Evolutionary conservation across 2,797 vertebrate genomes (phyloP), one percentile per base, ranked within the genome.

Genomic region (Xiphophorus birchmanni): DNA sequence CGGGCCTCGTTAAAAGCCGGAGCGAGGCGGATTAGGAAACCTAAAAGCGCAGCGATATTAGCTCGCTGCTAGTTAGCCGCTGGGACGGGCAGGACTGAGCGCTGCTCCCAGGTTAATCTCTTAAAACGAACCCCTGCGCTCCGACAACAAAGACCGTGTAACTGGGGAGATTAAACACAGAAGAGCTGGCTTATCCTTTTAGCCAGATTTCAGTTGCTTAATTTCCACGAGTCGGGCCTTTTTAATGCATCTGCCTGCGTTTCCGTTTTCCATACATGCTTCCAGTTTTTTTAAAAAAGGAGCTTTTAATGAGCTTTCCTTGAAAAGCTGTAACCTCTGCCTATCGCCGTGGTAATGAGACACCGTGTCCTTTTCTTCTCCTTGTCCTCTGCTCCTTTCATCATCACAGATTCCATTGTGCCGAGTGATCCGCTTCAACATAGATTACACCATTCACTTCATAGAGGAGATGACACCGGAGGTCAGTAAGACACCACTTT

Each of bases 391-490:
- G 73, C 73, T 86, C 79, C 84, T 90, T 92, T 90, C 90, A 89
- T 93, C 91, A 83, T 79, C 82, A 11, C 96, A 99, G 99, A 98
- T 99, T 90, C 98, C 98, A 90, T 93, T 99, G 91, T 99, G 99
- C 95, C 97, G 98, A 92, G 99, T 99, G 91, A 99, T 99, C 94
- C 97, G 99, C 93, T 99, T 99, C 96, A 99, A 99, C 96, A 99
- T 99, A 94, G 99, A 99, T 95, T 99, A 99, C 96, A 99, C 97
- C 84, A 99, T 99, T 93, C 98, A 99, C 95, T 99, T 99, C 94
- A 99, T 99, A 85, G 97, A 99, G 90, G 99, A 99, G 95, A 99
- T 99, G 97, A 96, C 97, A 93, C 99, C 99, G 29, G 98, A 99
- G 98, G 99, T 99, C 96, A 96, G 97, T 94, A 52, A 86, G 90